Conservation (phyloP, 2,113 vertebrate genomes). For the Zosterops japonicus region DNA sequence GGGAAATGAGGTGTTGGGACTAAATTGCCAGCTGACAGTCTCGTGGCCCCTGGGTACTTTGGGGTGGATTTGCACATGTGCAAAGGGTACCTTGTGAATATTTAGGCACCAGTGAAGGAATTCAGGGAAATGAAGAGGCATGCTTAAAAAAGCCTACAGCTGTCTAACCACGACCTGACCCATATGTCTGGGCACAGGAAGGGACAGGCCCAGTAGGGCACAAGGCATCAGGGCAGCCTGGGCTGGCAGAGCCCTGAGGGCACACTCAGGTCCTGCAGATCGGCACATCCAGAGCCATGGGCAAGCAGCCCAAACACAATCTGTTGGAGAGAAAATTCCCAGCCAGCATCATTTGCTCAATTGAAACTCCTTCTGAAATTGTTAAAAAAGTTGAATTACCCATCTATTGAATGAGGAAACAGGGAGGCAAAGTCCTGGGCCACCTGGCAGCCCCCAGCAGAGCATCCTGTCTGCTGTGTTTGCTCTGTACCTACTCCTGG, state of each 20-base stretch:
- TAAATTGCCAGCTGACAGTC: accelerated
- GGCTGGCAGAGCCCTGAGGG: not conserved
- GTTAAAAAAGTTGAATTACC: not conserved
- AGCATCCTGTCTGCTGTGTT: not conserved
- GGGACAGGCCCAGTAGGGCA: not conserved
- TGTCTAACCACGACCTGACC: accelerated
- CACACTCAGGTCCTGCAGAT: accelerated
- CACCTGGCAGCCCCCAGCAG: not conserved
- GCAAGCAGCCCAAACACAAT: not conserved
- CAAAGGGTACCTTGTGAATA: not conserved
- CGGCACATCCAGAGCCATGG: accelerated
- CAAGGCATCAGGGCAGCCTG: not conserved
- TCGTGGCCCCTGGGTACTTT: not conserved
- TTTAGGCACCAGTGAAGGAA: not conserved
- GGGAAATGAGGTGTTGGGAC: not conserved
- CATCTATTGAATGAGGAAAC: not conserved
- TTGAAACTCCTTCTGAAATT: not conserved
- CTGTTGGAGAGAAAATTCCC: not conserved
- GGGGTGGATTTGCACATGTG: not conserved
- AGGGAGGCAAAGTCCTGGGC: not conserved
- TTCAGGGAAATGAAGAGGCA: not conserved
- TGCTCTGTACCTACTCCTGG: not conserved
- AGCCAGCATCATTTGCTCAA: not conserved
- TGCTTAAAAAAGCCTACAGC: not conserved
- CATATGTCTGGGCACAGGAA: accelerated